Conservation (phyloP, 2,797 vertebrate species). For the Amblyraja radiata region DNA sequence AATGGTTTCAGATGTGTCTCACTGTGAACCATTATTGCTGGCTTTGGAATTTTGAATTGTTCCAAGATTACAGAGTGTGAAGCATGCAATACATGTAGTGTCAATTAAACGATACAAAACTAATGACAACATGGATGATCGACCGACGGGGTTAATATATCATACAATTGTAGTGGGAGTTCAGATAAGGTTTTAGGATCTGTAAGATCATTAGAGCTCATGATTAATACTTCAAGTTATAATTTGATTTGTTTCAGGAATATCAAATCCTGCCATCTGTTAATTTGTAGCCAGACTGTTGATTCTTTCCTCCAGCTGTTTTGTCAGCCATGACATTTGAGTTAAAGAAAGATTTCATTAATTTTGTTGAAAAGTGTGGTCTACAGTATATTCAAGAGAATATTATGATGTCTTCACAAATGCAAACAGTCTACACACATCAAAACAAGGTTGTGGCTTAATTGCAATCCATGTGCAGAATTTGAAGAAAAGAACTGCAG, state of each 20-base stretch:
- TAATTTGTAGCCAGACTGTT: background rate
- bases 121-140: background rate
- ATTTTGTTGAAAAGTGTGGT: background rate
- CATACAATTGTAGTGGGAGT: background rate
- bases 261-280: background rate
- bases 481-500: no score
- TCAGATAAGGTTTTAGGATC: conserved; percentile 13
- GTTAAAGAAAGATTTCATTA: no score
- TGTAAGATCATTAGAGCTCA: background rate
- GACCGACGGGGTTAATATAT: background rate
- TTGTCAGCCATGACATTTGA: background rate
- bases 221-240: background rate
- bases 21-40: no score
- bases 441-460: no score
- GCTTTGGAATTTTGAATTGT: no score
- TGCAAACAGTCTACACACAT: no score
- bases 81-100: background rate
- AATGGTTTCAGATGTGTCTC: no score
- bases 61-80: no score
- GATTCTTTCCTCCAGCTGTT: background rate
- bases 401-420: no score
- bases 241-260: conserved; percentile 18
- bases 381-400: background rate
- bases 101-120: background rate
- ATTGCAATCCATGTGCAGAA: no score